Conservation (phyloP, 2,888 invertebrate genomes). For the Temnothorax unifasciatus region DNA sequence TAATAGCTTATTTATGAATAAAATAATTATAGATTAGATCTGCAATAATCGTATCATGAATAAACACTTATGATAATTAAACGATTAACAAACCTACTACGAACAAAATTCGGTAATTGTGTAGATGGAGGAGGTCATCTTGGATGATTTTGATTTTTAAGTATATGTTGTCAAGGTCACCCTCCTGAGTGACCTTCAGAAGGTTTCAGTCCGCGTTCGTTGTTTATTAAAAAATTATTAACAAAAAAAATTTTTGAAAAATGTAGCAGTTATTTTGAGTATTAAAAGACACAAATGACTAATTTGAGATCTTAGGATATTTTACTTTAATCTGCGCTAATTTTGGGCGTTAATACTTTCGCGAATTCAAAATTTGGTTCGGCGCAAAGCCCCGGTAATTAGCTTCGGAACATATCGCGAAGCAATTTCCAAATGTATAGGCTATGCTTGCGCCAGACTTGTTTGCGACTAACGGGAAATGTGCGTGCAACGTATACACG, state of each 20-base stretch:
- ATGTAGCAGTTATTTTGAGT: no score
- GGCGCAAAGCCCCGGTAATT: slow-evolving; percentile 65
- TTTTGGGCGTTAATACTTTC: slow-evolving; percentile 58
- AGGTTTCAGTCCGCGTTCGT: no score
- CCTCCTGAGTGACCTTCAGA: no score
- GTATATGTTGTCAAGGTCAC: no score
- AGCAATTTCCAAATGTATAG: slow-evolving; percentile 55
- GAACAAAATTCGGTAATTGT: not conserved
- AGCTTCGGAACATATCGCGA: slow-evolving; percentile 59
- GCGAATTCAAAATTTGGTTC: slow-evolving; percentile 67
- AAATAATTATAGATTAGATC: slow-evolving; percentile 45
- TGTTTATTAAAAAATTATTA: no score
- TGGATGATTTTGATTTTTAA: no score
- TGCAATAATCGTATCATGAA: not conserved
- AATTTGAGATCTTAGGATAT: not conserved
- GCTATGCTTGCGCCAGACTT: slow-evolving; percentile 44
- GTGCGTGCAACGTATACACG: slow-evolving; percentile 27
- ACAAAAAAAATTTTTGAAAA: no score
- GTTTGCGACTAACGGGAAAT: slow-evolving; percentile 50
- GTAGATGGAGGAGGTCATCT: no score
- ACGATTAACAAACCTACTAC: not conserved
- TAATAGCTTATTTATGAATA: not conserved
- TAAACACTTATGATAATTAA: not conserved
- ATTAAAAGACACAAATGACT: no score
- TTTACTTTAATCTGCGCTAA: slow-evolving; percentile 34